A percentile compares a stretch with the other conserved stretches of the same genome.
Evolutionary conservation across 2,113 vertebrate species (phyloP).

Genomic region (Gnathonemus echidnorhynchus): DNA sequence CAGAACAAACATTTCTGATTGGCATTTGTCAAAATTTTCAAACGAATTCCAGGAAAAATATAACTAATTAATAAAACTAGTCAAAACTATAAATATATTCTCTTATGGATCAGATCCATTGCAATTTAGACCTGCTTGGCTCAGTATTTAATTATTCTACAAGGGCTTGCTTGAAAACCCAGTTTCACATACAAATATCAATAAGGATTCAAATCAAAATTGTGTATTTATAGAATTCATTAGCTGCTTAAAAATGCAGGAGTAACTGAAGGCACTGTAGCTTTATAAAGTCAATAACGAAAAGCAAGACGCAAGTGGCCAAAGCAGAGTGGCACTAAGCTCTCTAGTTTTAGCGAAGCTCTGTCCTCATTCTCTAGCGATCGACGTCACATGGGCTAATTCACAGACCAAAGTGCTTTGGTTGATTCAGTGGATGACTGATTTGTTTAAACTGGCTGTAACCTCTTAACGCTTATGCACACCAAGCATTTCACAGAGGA

Average conservation of each 20-base stretch:
- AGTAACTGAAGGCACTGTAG: constrained; percentile 52
- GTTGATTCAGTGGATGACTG: background rate
- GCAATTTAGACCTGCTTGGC: constrained; percentile 55
- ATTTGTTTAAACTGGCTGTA: constrained; percentile 2
- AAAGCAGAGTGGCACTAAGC: constrained; percentile 4
- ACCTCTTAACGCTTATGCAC: background rate
- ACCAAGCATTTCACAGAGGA: background rate
- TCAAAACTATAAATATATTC: constrained; percentile 50
- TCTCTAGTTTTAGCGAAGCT: background rate
- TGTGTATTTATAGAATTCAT: constrained; percentile 30
- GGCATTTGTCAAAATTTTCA: constrained; percentile 23
- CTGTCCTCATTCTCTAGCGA: background rate
- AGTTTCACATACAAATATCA: constrained; percentile 49
- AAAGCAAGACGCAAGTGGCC: constrained; percentile 1
- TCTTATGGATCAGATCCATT: constrained; percentile 39
- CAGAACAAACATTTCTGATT: constrained; percentile 15
- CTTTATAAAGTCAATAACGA: constrained; percentile 33
- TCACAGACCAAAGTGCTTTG: background rate
- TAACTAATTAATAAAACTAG: constrained; percentile 28
- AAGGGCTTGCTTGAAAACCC: constrained; percentile 49
- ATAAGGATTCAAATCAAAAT: constrained; percentile 31
- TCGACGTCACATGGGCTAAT: background rate
- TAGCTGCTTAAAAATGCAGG: constrained; percentile 30
- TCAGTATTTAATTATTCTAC: constrained; percentile 40
- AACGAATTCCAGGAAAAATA: constrained; percentile 48